Base-by-base conservation (phyloP, 2,888 invertebrate species). In the Marasmarcha lunaedactyla region DNA sequence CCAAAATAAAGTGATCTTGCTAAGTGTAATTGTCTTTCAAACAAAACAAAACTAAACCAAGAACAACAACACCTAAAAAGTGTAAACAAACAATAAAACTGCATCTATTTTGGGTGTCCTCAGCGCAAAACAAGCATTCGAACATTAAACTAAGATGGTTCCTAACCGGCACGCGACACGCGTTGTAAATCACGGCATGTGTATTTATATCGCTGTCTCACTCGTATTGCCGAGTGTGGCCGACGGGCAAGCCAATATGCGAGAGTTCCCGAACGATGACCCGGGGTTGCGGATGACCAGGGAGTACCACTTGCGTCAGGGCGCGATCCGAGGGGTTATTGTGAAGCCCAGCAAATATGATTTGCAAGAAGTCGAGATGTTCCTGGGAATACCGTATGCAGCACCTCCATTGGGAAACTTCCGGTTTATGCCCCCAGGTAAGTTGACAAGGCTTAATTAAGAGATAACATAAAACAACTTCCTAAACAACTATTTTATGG, bases 401-500 rank as follows among this genome's bases (percentile, higher is more conserved):
- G 92, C 91, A 26, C 87, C 93, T 7, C 93, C 93, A 1, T 85
- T 89, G 3, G 91, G 89, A 4, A 87, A 78, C 42, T 79, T 91
- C 38, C 85, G 95, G 42, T 95, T 95, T 68, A 93, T 94, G 88
- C 94, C 94, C 25, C 94, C 95, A 48, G 90, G 90, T 87, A 60
- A 9, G 7, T n/a, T n/a, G n/a, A n/a, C n/a, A n/a, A n/a, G n/a
- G n/a, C n/a, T n/a, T n/a, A n/a, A n/a, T n/a, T n/a, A n/a, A n/a
- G n/a, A n/a, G n/a, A n/a, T n/a, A n/a, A n/a, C n/a, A n/a, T n/a
- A n/a, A n/a, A n/a, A n/a, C n/a, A n/a, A n/a, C n/a, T n/a, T n/a
- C n/a, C n/a, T n/a, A n/a, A n/a, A n/a, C n/a, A n/a, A n/a, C n/a
- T n/a, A n/a, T n/a, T n/a, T n/a, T n/a, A n/a, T n/a, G n/a, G n/a